Conservation (phyloP, 2,888 invertebrate genomes). For the Drosophila siamana region DNA sequence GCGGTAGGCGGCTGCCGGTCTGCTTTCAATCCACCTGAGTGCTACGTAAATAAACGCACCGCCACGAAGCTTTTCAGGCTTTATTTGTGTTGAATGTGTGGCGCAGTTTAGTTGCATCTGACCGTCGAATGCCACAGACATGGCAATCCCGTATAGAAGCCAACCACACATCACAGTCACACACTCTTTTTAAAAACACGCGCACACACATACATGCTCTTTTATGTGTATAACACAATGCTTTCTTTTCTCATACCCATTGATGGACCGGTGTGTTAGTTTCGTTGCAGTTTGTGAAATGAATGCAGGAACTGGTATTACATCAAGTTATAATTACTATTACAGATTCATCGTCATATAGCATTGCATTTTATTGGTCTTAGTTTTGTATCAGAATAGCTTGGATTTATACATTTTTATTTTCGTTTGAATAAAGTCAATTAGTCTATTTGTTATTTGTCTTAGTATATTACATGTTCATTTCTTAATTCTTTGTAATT, state of each 20-base stretch:
- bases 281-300: no score
- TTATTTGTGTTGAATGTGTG: slow-evolving; percentile 38
- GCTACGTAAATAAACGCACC: slow-evolving; percentile 43
- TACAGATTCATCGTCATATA: no score
- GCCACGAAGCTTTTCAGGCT: slow-evolving; percentile 25
- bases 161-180: slow-evolving; percentile 54
- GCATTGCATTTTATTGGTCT: no score
- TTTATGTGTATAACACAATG: slow-evolving; percentile 5
- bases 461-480: no score
- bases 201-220: slow-evolving; percentile 2
- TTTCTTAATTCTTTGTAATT: no score
- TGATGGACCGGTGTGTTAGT: not conserved
- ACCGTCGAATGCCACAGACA: slow-evolving; percentile 41
- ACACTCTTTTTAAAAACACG: slow-evolving; percentile 17
- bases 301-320: no score
- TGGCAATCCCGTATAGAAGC: slow-evolving; percentile 62
- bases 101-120: slow-evolving; percentile 25
- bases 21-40: slow-evolving; percentile 48
- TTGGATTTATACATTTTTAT: no score
- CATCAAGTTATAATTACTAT: no score
- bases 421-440: no score
- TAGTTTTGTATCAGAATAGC: no score
- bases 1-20: not conserved
- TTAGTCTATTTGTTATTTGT: no score
- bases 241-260: not conserved